Conservation (phyloP, 2,797 vertebrate genomes). For the Urosaurus nigricauda region DNA sequence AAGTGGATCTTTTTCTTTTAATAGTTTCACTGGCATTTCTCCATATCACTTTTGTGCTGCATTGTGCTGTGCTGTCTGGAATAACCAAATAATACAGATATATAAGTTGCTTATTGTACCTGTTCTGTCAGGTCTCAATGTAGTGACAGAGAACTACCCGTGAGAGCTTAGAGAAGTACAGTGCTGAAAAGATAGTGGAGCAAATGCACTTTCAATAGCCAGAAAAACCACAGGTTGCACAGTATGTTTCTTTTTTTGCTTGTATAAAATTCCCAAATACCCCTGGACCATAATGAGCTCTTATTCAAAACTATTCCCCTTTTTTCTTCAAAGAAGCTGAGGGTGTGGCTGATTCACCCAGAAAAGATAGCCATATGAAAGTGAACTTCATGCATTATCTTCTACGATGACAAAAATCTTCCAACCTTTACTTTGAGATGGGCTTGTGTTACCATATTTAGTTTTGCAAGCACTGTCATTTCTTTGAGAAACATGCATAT, state of each 20-base stretch:
- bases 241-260: conserved; percentile 8
- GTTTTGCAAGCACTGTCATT: conserved; percentile 3
- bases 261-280: conserved; percentile 17
- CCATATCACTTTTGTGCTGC: conserved; percentile 11
- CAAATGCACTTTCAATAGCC: conserved; percentile 40
- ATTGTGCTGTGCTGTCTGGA: conserved; percentile 47
- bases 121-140: conserved; percentile 18
- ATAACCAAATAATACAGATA: conserved; percentile 40
- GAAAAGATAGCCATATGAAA: conserved; percentile 37
- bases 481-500: conserved; percentile 4
- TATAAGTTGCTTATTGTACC: conserved; percentile 33
- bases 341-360: conserved; percentile 44
- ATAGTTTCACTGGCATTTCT: conserved; percentile 24
- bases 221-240: conserved; percentile 30
- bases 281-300: conserved; percentile 19
- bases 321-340: not conserved
- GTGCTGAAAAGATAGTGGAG: conserved; percentile 29
- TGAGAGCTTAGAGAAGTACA: conserved; percentile 38
- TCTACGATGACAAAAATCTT: conserved; percentile 19
- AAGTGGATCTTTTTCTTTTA: conserved; percentile 30
- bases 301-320: conserved; percentile 15
- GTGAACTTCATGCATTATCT: conserved; percentile 27
- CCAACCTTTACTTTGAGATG: conserved; percentile 16
- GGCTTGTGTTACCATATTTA: not conserved
- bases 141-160: conserved; percentile 41